A percentile compares a stretch with the other conserved stretches of the same genome.
Conservation (phyloP, 2,113 vertebrate species). For the Rana temporaria region DNA sequence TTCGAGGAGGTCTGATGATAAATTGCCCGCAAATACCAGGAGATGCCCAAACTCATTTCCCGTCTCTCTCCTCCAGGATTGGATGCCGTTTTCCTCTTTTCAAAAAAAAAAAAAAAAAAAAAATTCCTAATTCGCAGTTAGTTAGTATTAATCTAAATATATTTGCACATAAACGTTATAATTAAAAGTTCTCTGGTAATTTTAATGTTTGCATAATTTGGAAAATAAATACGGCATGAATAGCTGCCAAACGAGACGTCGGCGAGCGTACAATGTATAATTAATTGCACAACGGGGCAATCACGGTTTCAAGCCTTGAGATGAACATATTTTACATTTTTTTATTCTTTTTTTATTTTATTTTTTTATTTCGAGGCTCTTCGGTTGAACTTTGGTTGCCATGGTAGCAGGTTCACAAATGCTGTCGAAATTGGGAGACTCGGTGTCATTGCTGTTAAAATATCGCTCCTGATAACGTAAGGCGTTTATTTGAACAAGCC, state of each 20-base stretch:
- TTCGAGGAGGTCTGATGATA: constrained; percentile 30
- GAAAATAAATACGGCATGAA: constrained; percentile 19
- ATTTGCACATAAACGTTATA: constrained; percentile 37
- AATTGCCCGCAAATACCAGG: constrained; percentile 1
- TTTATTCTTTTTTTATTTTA: neutral
- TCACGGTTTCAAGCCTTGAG: neutral
- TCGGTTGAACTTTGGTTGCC: neutral
- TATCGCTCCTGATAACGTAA: no score
- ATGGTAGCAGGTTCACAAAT: neutral
- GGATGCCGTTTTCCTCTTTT: neutral
- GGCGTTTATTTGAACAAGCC: no score
- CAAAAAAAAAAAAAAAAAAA: neutral
- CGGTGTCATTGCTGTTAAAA: neutral
- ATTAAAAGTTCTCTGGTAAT: constrained; percentile 37
- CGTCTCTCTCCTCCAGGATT: constrained; percentile 15
- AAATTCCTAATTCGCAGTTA: constrained; percentile 10
- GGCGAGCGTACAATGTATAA: constrained; percentile 11
- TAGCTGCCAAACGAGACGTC: constrained; percentile 18
- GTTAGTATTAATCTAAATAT: constrained; percentile 20
- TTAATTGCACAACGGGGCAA: constrained; percentile 2
- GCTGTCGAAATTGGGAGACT: neutral
- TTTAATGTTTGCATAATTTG: constrained; percentile 29
- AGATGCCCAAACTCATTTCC: constrained; percentile 11
- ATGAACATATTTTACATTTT: neutral
- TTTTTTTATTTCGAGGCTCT: neutral